A percentile compares a stretch with the other conserved stretches of the same genome.
Evolutionary conservation across 2,797 vertebrate species (phyloP).

Genomic region (Enteromius viviparus): DNA sequence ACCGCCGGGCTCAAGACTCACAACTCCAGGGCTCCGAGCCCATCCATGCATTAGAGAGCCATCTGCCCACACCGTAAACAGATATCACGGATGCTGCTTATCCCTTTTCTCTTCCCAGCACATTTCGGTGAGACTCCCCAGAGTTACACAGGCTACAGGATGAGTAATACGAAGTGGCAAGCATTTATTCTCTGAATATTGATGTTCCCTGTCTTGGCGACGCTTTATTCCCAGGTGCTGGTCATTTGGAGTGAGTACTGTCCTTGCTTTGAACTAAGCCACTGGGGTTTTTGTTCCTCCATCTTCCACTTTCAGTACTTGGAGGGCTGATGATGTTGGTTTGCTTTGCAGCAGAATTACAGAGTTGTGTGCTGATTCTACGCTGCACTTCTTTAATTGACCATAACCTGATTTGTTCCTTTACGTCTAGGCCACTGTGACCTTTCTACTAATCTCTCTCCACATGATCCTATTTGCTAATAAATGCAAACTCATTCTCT

Average conservation of each 20-base stretch:
- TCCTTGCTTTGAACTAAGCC: constrained; percentile 35
- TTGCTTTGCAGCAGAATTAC: constrained; percentile 6
- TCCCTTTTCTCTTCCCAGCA: constrained; percentile 59
- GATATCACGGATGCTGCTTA: constrained; percentile 59
- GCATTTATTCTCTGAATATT: constrained; percentile 41
- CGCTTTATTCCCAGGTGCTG: constrained; percentile 31
- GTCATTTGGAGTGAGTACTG: constrained; percentile 21
- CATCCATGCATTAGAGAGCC: constrained; percentile 62
- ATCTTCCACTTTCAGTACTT: background rate
- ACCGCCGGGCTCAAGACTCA: constrained; percentile 50
- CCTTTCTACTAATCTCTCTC: background rate
- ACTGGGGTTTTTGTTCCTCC: background rate
- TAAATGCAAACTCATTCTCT: background rate
- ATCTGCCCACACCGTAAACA: constrained; percentile 70
- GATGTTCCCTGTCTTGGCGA: constrained; percentile 33
- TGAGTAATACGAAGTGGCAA: constrained; percentile 48
- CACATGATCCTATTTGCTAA: constrained; percentile 41
- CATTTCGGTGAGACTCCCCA: constrained; percentile 36
- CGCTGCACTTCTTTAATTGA: constrained; percentile 34
- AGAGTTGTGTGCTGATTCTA: background rate
- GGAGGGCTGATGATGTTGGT: constrained; percentile 15
- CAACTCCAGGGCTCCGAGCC: constrained; percentile 63
- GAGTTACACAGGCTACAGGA: constrained; percentile 19
- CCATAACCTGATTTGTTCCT: constrained; percentile 10
- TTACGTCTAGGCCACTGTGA: background rate